Base-by-base conservation (phyloP, 2,888 invertebrate genomes). In the Cheiracanthium punctorium region DNA sequence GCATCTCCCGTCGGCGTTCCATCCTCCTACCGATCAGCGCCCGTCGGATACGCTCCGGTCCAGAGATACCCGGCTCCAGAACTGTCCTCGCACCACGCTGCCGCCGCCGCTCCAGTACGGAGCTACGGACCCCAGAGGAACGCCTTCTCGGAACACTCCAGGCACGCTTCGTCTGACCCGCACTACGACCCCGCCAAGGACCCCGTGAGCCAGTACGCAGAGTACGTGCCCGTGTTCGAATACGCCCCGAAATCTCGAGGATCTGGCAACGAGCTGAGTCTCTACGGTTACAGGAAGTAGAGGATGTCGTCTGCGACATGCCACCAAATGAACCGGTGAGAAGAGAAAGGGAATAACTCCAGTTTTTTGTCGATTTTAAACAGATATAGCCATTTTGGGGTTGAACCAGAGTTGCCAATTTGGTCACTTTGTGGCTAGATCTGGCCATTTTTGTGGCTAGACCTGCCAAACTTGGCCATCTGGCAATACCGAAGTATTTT, bases 131-230 rank as follows among this genome's bases (percentile, higher is more conserved):
- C 81, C 14, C 87, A 77, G 41, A 73, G 30, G 24, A 87, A 87
- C 29, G 81, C 67, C 32, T 81, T 58, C 43, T 81, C 87, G 24
- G 72, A 65, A 1, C 76, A 80, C 0, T 81, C 87, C 0, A 76
- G 72, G 41, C 80, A 76, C 20, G 20, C 29, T 1, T 87, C 87
- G 0, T 77, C 76, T n/a, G 87, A 87, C 33, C 87, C 87, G 12
- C 33, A 71, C 10, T 87, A 87, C 29, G 87, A 87, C 30, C 32
- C 87, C 0, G 65, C 87, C 2, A 87, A 87, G 41, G 87, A 87
- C 32, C 87, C 87, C 10, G 87, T 87, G 10, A 81, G 81, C 33
- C 87, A 81, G 28, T 87, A 87, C 32, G 87, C 87, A n/a, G 81
- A 37, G 1, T 81, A 87, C 20, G 37, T 87, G 4, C 87, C 87